phyloP scores from a whole-genome alignment of 2,888 invertebrate genomes.

The Sminthurinus aureus region DNA sequence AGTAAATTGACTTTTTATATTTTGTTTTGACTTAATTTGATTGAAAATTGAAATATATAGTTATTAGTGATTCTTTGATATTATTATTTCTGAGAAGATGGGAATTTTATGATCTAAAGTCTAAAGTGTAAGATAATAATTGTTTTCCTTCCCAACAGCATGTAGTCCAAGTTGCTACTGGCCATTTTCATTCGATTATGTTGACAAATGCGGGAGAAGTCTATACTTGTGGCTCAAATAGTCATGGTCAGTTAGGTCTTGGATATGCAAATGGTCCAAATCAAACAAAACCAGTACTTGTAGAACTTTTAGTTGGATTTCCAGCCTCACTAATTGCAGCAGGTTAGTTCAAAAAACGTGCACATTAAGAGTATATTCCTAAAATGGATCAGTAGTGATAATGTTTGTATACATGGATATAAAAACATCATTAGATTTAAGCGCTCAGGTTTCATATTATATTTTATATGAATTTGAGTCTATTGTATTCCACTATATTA shows the following conservation, averaged over 20 bases:
- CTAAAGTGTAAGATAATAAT: too few species aligned
- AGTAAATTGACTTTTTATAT: constrained; percentile 28
- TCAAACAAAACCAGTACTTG: constrained; percentile 69
- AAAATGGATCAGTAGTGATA: too few species aligned
- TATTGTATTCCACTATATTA: too few species aligned
- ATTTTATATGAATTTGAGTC: neutral
- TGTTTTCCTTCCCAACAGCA: too few species aligned
- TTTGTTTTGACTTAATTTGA: neutral
- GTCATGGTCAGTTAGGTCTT: constrained; percentile 81
- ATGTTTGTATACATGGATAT: neutral
- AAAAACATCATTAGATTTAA: neutral
- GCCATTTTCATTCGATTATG: constrained; percentile 82
- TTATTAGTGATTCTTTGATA: neutral
- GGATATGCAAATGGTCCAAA: constrained; percentile 70
- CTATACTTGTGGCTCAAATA: constrained; percentile 86
- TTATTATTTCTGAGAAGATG: neutral
- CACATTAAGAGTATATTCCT: too few species aligned
- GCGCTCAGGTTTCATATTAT: too few species aligned
- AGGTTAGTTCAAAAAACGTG: too few species aligned
- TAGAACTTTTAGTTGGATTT: constrained; percentile 75
- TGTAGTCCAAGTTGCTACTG: constrained; percentile 86
- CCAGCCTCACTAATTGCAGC: constrained; percentile 82
- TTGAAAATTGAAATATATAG: too few species aligned
- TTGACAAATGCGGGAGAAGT: constrained; percentile 85
- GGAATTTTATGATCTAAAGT: too few species aligned